Evolutionary conservation across 35 echinoderm and acorn worm species (phyloP).

Genomic region (Lytechinus pictus): DNA sequence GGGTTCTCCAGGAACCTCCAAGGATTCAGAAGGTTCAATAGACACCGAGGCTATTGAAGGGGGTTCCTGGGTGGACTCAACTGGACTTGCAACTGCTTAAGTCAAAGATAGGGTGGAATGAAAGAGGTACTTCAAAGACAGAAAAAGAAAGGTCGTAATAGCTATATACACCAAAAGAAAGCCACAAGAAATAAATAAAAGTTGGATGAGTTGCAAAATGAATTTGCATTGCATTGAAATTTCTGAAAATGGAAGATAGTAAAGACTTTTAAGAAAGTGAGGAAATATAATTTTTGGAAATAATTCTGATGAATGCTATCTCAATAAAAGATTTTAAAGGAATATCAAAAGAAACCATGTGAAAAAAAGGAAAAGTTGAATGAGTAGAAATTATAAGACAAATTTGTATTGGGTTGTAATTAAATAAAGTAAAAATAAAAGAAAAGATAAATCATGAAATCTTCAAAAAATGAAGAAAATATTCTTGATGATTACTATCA

Average conservation of each 20-base stretch:
- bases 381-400: too few relatives aligned
- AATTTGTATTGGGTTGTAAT: too few relatives aligned
- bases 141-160: background rate
- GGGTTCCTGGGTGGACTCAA: background rate
- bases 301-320: background rate
- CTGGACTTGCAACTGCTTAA: conserved; percentile 31
- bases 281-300: background rate
- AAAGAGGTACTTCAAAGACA: background rate
- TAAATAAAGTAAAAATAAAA: too few relatives aligned
- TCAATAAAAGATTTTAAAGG: too few relatives aligned
- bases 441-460: too few relatives aligned
- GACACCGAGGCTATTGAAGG: background rate
- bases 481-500: too few relatives aligned
- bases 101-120: background rate
- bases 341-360: too few relatives aligned
- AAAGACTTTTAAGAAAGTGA: background rate
- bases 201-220: background rate
- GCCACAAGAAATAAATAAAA: background rate
- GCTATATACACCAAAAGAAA: background rate
- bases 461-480: too few relatives aligned
- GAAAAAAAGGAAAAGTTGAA: too few relatives aligned
- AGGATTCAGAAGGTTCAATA: background rate
- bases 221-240: background rate
- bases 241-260: background rate
- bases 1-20: background rate